A percentile compares a stretch with the other conserved stretches of the same genome.
Conservation (phyloP, 2,888 invertebrate species). For the Campoplex nolae region DNA sequence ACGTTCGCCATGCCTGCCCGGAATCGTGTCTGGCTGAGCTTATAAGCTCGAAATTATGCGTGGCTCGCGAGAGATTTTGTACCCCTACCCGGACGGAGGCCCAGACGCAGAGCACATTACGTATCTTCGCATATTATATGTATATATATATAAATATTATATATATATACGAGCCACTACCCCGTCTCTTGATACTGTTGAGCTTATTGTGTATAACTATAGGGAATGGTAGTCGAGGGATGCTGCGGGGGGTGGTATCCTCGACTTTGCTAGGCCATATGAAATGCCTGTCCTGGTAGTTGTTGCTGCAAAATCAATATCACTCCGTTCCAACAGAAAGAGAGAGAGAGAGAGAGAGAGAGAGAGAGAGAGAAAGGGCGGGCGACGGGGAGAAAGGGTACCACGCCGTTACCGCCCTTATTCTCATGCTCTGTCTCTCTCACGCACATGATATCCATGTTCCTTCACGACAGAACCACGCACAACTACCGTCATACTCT, state of each 20-base stretch:
- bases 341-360: slow-evolving; percentile 38
- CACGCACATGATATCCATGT: slow-evolving; percentile 40
- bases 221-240: slow-evolving; percentile 46
- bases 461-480: slow-evolving; percentile 9
- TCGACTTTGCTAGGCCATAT: slow-evolving; percentile 70
- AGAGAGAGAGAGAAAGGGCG: slow-evolving; percentile 37
- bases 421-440: slow-evolving; percentile 10
- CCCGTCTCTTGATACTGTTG: not conserved
- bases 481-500: slow-evolving; percentile 18
- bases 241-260: slow-evolving; percentile 48
- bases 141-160: not conserved
- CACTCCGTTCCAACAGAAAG: slow-evolving; percentile 67
- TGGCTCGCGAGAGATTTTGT: slow-evolving; percentile 54
- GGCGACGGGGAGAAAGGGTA: slow-evolving; percentile 46
- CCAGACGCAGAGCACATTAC: slow-evolving; percentile 37
- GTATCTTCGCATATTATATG: not conserved
- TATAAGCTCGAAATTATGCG: slow-evolving; percentile 61
- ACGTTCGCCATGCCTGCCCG: slow-evolving; percentile 46
- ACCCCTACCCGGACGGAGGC: slow-evolving; percentile 14
- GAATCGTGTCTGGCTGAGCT: slow-evolving; percentile 40
- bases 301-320: slow-evolving; percentile 82
- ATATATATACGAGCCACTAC: not conserved
- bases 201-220: slow-evolving; percentile 10
- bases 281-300: slow-evolving; percentile 78
- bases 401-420: slow-evolving; percentile 53